phyloP scores from a whole-genome alignment of 1,140 invertebrate genomes.

The Ylistrum balloti region DNA sequence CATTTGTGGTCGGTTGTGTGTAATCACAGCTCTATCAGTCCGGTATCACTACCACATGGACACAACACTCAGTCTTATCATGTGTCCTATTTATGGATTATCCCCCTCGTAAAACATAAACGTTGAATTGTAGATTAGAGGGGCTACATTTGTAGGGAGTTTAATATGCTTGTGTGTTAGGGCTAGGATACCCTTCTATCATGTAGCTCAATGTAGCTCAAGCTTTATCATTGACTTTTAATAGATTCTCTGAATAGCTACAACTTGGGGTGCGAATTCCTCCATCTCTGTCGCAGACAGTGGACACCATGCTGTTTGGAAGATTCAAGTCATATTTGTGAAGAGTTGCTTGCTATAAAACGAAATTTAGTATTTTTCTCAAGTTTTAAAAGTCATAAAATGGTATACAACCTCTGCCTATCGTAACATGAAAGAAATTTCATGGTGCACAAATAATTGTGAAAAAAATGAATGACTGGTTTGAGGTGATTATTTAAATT shows the following conservation, averaged over 20 bases:
- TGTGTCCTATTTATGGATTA: slow-evolving; percentile 10
- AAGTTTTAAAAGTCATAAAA: slow-evolving; percentile 30
- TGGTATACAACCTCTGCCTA: neutral
- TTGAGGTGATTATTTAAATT: slow-evolving; percentile 18
- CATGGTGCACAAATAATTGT: slow-evolving; percentile 27
- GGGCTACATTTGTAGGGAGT: slow-evolving; percentile 3
- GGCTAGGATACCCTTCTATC: neutral
- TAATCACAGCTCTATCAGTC: neutral
- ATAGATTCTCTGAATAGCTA: slow-evolving; percentile 44
- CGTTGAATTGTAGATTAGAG: slow-evolving; percentile 44
- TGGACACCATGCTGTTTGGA: slow-evolving; percentile 13
- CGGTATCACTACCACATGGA: slow-evolving; percentile 10
- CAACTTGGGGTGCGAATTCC: neutral
- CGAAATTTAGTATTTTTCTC: slow-evolving; percentile 40
- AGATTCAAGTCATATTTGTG: slow-evolving; percentile 27
- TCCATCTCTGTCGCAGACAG: slow-evolving; percentile 4
- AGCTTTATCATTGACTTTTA: neutral
- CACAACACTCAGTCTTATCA: slow-evolving; percentile 44
- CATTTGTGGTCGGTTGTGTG: slow-evolving; percentile 22
- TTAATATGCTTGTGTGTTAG: slow-evolving; percentile 37
- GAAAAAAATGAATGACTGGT: slow-evolving; percentile 35
- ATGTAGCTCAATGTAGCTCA: neutral
- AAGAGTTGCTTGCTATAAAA: slow-evolving; percentile 5
- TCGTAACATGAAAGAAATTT: slow-evolving; percentile 35
- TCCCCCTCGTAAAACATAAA: neutral